These are phyloP conservation scores for Temnothorax nylanderi DNA, from an alignment of 1,140 invertebrate species.

Conservation along the genomic window DNA sequence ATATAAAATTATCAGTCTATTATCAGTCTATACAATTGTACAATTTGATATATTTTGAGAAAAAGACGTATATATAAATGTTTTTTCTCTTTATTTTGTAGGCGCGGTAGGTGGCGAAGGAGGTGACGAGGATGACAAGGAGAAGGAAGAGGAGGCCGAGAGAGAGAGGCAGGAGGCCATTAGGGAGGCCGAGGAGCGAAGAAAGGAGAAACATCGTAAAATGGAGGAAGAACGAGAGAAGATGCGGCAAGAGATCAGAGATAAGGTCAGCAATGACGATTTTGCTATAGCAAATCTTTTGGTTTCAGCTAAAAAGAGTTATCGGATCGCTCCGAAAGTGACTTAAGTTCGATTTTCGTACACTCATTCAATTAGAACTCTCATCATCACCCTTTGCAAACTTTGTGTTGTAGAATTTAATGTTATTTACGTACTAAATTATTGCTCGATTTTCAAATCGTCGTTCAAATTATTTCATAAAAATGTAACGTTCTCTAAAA, in stretches of 20 bases:
- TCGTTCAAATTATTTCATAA: neutral
- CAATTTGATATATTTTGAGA: neutral
- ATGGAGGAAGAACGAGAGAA: conserved; percentile 99
- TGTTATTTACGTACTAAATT: neutral
- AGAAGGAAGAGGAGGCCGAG: conserved; percentile 97
- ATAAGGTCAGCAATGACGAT: conserved; percentile 91
- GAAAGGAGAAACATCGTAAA: conserved; percentile 98
- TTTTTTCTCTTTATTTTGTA: conserved; percentile 81
- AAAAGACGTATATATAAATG: neutral
- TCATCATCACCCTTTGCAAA: neutral
- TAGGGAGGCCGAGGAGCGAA: conserved; percentile 96
- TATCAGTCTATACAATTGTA: neutral
- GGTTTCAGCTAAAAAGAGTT: neutral
- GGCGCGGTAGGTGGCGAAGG: conserved; percentile 96
- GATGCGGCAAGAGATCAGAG: conserved; percentile 98
- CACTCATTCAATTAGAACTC: neutral
- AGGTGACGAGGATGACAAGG: conserved; percentile 95
- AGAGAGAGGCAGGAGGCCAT: conserved; percentile 97
- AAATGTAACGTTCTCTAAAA: neutral
- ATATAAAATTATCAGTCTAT: neutral
- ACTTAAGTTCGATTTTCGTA: neutral
- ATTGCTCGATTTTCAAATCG: neutral
- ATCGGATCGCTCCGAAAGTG: neutral
- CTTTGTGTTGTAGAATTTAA: neutral
- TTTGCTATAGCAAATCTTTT: neutral